phyloP scores from a whole-genome alignment of 2,113 vertebrate genomes.

The Lophius piscatorius region DNA sequence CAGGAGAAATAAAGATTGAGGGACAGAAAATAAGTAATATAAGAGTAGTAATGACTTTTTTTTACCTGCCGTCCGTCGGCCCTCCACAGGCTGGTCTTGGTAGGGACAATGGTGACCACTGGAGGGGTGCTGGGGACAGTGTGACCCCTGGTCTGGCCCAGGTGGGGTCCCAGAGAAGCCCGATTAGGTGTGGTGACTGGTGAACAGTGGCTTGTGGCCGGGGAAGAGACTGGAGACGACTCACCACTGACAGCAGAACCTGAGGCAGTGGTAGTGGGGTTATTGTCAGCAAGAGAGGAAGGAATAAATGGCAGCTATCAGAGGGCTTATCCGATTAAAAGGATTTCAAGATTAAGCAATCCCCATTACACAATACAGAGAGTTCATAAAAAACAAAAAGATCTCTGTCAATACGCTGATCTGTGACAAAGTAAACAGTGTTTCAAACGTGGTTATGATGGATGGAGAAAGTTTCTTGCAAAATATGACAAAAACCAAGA shows the following conservation, averaged over 20 bases:
- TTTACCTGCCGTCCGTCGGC: constrained; percentile 89
- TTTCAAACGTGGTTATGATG: constrained; percentile 47
- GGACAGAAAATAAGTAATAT: constrained; percentile 7
- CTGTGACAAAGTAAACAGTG: constrained; percentile 19
- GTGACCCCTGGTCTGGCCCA: constrained; percentile 85
- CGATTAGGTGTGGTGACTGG: constrained; percentile 91
- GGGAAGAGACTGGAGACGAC: constrained; percentile 91
- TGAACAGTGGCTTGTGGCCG: constrained; percentile 94
- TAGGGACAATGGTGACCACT: constrained; percentile 94
- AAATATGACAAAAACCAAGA: constrained; percentile 39
- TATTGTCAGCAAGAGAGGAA: constrained; percentile 2
- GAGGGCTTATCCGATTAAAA: constrained; percentile 25
- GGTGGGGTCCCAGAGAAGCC: constrained; percentile 87
- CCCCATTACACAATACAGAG: constrained; percentile 23
- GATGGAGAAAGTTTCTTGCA: constrained; percentile 14
- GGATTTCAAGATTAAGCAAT: constrained; percentile 35
- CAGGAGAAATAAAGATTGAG: neutral
- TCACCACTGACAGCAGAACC: constrained; percentile 91
- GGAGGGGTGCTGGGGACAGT: constrained; percentile 87
- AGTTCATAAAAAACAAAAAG: constrained; percentile 5
- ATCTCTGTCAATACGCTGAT: constrained; percentile 15
- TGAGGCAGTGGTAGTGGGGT: constrained; percentile 45
- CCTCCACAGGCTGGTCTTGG: constrained; percentile 93
- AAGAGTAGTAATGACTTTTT: neutral
- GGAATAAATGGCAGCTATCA: constrained; percentile 21